Evolutionary conservation across 2,113 vertebrate genomes (phyloP), one percentile per base, ranked within the genome.

Genomic region (Collichthys lucidus): DNA sequence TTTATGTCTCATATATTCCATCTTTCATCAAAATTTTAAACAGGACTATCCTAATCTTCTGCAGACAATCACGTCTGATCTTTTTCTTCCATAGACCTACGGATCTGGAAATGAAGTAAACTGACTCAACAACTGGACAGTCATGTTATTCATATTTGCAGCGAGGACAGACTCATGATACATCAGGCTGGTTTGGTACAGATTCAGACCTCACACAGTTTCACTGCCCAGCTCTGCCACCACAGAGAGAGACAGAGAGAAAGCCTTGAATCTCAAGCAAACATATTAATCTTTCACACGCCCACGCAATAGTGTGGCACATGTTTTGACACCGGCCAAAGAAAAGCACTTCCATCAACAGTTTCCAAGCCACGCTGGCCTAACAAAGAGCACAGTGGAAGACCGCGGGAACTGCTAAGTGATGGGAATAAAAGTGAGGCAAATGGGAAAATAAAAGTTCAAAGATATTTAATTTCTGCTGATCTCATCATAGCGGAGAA

Each of bases 291-390:
- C 70, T 76, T 79, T 68, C 40, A 70, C 65, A 77, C 22, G 24
- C 66, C 61, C 68, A 66, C 63, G 26, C 56, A 42, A 19, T 47
- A 17, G 63, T 29, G 59, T 62, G 69, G 26, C 47, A 47, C 76
- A 68, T 80, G 62, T 76, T 84, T 78, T 74, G 61, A 82, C 69
- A 82, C 22, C 19, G 29, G 61, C 61, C 66, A 83, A 85, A 80
- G 76, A 65, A 83, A 86, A 79, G 77, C 61, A 49, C 59, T 72
- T 52, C 20, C 29, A 78, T 84, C 35, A 55, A 74, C 61, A 69
- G 29, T 86, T 80, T 84, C 68, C 49, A 55, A 75, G 55, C 79
- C 79, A 53, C 53, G 9, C 11, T 77, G 55, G 47, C 44, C 55
- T 64, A 82, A 84, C 68, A 79, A 80, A 77, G 75, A 78, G 68